Evolutionary conservation across 2,113 vertebrate species (phyloP), one percentile per base, ranked within the genome.

Genomic region (Salminus brasiliensis): DNA sequence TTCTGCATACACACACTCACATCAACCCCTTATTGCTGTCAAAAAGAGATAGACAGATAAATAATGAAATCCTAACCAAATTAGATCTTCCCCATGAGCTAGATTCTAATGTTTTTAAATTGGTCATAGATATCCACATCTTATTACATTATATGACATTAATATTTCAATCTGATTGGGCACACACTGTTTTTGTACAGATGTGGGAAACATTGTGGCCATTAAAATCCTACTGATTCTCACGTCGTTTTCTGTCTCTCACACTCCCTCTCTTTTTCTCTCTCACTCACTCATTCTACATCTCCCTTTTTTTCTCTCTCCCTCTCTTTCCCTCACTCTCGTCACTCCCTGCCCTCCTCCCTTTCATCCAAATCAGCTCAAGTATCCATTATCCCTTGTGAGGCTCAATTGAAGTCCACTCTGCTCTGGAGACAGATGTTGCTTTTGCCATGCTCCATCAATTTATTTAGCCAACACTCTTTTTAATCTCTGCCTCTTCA

Each of bases 201-300:
- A 36, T 66, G n/a, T 67, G 65, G 47, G 27, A 77, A 57, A 13
- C 47, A 41, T 29, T 65, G 62, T 66, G 9, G 63, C 63, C 49
- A 68, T 77, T 77, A 41, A 1, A 68, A 57, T 57, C 18, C 74
- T 43, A 34, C 18, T 29, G 25, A 68, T 43, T 15, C 25, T 57
- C 36, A 68, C 23, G 34, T 77, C 34, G 5, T 43, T 34, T 27
- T 76, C 25, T 29, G 12, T 41, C 29, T n/a, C 52, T 53, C 23
- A n/a, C 47, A 18, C 27, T 67, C 27, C 36, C 16, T 77, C 25
- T 25, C 27, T 30, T 23, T 41, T 7, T 18, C 53, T 53, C 43
- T 34, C 10, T 39, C 23, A 36, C 30, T 53, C 34, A 41, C 23
- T 36, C 47, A 67, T 23, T 66, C 23, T 11, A 34, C 36, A 29